Evolutionary conservation across 2,888 invertebrate species (phyloP).

Genomic region (Tortrix viridana): DNA sequence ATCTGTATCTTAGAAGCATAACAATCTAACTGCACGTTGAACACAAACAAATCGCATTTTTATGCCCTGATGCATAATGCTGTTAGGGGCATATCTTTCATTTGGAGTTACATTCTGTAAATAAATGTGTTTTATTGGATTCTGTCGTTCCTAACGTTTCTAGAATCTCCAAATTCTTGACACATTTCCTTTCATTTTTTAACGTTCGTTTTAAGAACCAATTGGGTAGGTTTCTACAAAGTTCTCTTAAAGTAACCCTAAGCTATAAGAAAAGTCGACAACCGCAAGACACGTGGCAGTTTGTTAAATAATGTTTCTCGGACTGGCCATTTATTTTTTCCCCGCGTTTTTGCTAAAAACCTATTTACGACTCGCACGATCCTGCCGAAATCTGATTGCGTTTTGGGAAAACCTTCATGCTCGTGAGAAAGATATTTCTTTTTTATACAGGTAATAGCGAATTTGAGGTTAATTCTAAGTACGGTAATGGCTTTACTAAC

Average conservation of each 20-base stretch:
- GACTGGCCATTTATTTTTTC: constrained; percentile 21
- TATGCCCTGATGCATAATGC: too few relatives aligned
- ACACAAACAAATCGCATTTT: too few relatives aligned
- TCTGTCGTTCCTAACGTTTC: too few relatives aligned
- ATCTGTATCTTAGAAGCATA: too few relatives aligned
- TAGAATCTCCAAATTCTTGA: too few relatives aligned
- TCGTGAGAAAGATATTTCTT: not conserved
- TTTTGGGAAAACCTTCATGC: constrained; percentile 16
- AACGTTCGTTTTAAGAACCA: too few relatives aligned
- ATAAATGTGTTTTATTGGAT: too few relatives aligned
- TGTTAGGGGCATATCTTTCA: too few relatives aligned
- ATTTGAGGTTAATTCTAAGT: constrained; percentile 2
- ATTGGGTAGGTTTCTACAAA: not conserved
- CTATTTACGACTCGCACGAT: constrained; percentile 34
- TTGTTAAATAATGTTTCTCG: constrained; percentile 3
- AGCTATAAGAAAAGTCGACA: constrained; percentile 10
- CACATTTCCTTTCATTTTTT: too few relatives aligned
- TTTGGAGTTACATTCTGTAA: too few relatives aligned
- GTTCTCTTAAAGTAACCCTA: not conserved
- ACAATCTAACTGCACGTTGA: too few relatives aligned
- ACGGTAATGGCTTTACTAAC: not conserved
- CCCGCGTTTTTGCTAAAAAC: constrained; percentile 21
- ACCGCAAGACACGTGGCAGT: constrained; percentile 24
- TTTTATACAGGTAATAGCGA: constrained; percentile 15
- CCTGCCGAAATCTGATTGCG: constrained; percentile 34